A percentile compares a stretch with the other conserved stretches of the same genome.
Conservation (phyloP, 2,888 invertebrate species). For the Aleiodes testaceus region DNA sequence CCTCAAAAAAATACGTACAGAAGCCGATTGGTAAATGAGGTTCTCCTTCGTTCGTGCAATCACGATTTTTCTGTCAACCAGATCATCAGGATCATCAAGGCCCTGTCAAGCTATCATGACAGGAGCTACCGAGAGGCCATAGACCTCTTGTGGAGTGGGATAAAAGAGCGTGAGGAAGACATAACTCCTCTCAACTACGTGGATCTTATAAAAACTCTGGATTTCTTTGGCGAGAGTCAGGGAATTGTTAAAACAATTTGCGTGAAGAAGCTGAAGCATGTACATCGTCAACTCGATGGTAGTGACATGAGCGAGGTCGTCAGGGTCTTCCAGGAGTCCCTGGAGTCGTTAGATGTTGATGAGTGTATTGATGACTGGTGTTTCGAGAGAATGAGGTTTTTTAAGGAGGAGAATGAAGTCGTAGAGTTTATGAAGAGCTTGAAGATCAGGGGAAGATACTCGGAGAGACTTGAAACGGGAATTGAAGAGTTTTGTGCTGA, state of each 20-base stretch:
- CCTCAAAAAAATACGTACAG: constrained; percentile 63
- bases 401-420: constrained; percentile 75
- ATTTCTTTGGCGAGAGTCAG: constrained; percentile 74
- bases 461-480: constrained; percentile 5
- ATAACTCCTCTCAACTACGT: constrained; percentile 77
- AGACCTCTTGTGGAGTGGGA: constrained; percentile 81
- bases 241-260: constrained; percentile 76
- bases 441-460: constrained; percentile 74
- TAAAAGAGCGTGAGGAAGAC: constrained; percentile 74
- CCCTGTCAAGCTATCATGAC: constrained; percentile 75
- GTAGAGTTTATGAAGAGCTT: constrained; percentile 76
- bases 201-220: constrained; percentile 76
- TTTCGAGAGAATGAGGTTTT: constrained; percentile 76
- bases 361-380: constrained; percentile 76
- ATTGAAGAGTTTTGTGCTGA: constrained; percentile 78
- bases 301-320: constrained; percentile 75
- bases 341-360: constrained; percentile 47
- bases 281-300: constrained; percentile 76
- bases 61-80: constrained; percentile 77
- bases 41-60: constrained; percentile 77
- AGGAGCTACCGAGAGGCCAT: constrained; percentile 75
- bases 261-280: constrained; percentile 76
- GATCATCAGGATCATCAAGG: constrained; percentile 77
- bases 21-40: constrained; percentile 78
- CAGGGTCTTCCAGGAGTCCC: constrained; percentile 66